A percentile compares a stretch with the other conserved stretches of the same genome.
phyloP scores from a whole-genome alignment of 2,888 invertebrate species.

The Ptychoptera albimana region DNA sequence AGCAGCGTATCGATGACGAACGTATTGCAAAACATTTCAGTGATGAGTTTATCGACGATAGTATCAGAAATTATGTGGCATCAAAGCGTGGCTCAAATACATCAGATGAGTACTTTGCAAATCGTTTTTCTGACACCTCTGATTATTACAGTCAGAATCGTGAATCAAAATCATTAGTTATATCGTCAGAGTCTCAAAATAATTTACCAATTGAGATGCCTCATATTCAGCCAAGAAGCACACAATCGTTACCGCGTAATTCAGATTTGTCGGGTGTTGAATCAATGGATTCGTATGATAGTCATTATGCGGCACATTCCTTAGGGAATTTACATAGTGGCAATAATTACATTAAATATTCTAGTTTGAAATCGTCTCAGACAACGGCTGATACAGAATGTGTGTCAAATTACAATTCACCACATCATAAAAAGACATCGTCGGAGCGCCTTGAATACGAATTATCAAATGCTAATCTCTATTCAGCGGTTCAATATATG shows the following conservation, averaged over 20 bases:
- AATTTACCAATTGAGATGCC: background rate
- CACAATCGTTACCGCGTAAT: constrained; percentile 27
- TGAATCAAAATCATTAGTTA: constrained; percentile 1
- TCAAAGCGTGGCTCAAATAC: constrained; percentile 14
- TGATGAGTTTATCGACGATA: constrained; percentile 30
- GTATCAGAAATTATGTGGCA: constrained; percentile 24
- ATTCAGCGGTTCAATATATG: constrained; percentile 30
- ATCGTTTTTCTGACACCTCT: constrained; percentile 4
- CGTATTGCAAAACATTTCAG: constrained; percentile 26
- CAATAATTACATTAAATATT: constrained; percentile 2
- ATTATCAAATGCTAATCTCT: constrained; percentile 39
- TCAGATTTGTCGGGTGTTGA: constrained; percentile 29
- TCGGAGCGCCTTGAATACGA: constrained; percentile 38
- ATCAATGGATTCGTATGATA: constrained; percentile 30
- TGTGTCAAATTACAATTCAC: constrained; percentile 1
- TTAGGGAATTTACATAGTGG: constrained; percentile 13
- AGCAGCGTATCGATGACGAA: background rate
- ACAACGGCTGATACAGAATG: background rate
- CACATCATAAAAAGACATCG: constrained; percentile 13
- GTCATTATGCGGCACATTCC: constrained; percentile 26
- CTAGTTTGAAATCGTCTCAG: constrained; percentile 7
- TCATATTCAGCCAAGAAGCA: constrained; percentile 13
- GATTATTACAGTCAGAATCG: constrained; percentile 6
- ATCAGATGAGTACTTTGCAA: constrained; percentile 5
- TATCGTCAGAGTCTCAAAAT: constrained; percentile 4